Evolutionary conservation across 2,797 vertebrate species (phyloP), one percentile per base, ranked within the genome.

Genomic region (Coluber constrictor): DNA sequence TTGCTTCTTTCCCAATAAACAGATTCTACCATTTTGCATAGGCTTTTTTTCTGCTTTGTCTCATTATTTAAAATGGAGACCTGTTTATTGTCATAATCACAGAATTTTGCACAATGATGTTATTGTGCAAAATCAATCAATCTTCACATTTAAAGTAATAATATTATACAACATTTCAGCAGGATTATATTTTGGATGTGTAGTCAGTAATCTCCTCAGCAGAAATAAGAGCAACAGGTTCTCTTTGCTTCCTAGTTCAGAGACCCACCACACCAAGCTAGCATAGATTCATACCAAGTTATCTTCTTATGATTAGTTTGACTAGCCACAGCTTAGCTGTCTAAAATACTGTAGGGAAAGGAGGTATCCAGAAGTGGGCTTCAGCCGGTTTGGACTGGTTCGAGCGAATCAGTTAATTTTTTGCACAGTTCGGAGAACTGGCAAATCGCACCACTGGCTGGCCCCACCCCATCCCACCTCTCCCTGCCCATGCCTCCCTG

Each of bases 361-460:
- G 12, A 13, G 0, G 5, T 66, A n/a, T 20, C 32, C 47, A 47
- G 47, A 47, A 6, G 47, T 47, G 5, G 47, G 47, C 47, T 47
- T 47, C 47, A 47, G 47, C 47, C 47, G 5, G 47, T 47, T 47
- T 47, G 47, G 47, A 47, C 6, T 47, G 47, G 0, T 47, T 47
- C 47, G 0, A 6, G 6, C 47, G 47, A 47, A 47, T 47, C 47
- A 1, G 6, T 47, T 47, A 47, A 47, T 47, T 47, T 47, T 47
- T 47, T 47, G 47, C 0, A 0, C 47, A 47, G 47, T 47, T 47
- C 0, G 1, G 47, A 47, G 47, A 47, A 47, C 6, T 1, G 1
- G 47, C 47, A 47, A 47, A 47, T 7, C 47, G 47, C 47, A 51
- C 47, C 47, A 51, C 47, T 51, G 6, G 47, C 47, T 51, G 47